Base-by-base conservation (phyloP, 2,113 vertebrate species). In the Rafetus swinhoei region DNA sequence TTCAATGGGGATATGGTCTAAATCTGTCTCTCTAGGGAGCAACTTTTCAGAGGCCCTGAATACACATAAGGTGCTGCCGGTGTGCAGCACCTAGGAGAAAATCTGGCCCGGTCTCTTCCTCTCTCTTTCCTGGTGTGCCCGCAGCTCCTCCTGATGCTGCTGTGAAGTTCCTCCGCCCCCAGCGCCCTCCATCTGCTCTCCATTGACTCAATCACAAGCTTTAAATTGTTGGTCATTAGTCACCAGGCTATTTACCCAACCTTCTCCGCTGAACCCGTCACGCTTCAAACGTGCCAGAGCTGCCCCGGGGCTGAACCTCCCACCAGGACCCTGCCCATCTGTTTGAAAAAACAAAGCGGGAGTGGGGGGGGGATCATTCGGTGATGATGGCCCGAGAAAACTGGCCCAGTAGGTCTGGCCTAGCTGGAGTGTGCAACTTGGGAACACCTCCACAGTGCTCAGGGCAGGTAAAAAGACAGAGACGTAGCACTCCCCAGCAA, bases 121-220 rank as follows among this genome's bases (percentile, higher is more conserved):
- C 27, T 85, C 53, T 53, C 53, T 74, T 74, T 52, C 81, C 72
- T 11, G 50, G 56, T 62, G 82, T n/a, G 7, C 57, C 65, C 52
- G 22, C 2, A 19, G 57, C 57, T 90, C 79, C 91, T 95, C 79
- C 81, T 87, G 85, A n/a, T 62, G 85, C 16, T 14, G 87, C 85
- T 88, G 87, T 3, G 35, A 84, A 54, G 5, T 35, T 25, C 18
- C 85, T 93, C 65, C 76, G 29, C 87, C 52, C n/a, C 90, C 89
- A 91, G 84, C 86, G 52, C 90, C 89, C 79, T 86, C 90, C 65
- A 88, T 95, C 94, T 95, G 97, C 92, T 96, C 93, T 88, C 89
- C 82, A 77, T 11, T 87, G 94, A 92, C 29, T 9, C 76, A 53
- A 3, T 29, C 90, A 52, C 52, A 88, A 79, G 72, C 90, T 96